These are phyloP conservation scores for Chiridota heheva DNA, from an alignment of 35 echinoderm and acorn worm species.

Conservation along the genomic window DNA sequence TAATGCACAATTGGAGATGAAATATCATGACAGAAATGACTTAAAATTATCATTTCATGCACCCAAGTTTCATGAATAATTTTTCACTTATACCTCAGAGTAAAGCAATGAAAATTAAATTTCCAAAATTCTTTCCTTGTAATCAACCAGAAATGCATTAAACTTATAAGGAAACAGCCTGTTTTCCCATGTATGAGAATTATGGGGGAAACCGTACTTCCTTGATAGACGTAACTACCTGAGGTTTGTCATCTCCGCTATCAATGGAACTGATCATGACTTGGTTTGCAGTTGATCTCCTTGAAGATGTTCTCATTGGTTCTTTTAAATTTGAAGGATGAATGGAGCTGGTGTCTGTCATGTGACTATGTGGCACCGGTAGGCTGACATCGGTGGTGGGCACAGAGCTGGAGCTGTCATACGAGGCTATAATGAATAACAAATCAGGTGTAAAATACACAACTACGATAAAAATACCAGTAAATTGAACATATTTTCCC, in stretches of 20 bases:
- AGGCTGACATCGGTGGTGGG: constrained; percentile 88
- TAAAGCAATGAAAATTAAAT: too few species aligned
- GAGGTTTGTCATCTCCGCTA: constrained; percentile 9
- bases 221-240: constrained; percentile 44
- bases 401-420: constrained; percentile 95
- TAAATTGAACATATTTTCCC: too few species aligned
- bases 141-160: too few species aligned
- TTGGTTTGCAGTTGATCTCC: constrained; percentile 8
- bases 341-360: constrained; percentile 4
- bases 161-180: too few species aligned
- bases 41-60: too few species aligned
- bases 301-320: constrained; percentile 6
- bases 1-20: too few species aligned
- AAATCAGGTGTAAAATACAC: neutral
- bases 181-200: too few species aligned
- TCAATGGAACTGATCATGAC: constrained; percentile 4
- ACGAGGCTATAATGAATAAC: constrained; percentile 51
- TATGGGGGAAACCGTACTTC: too few species aligned
- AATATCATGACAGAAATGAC: too few species aligned
- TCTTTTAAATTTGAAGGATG: constrained; percentile 29
- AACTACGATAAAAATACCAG: neutral
- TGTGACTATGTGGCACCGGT: constrained; percentile 4
- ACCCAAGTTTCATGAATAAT: too few species aligned
- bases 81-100: too few species aligned
- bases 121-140: too few species aligned